Base-by-base conservation (phyloP, 2,797 vertebrate genomes). In the Mormyrus proboscirostris region DNA sequence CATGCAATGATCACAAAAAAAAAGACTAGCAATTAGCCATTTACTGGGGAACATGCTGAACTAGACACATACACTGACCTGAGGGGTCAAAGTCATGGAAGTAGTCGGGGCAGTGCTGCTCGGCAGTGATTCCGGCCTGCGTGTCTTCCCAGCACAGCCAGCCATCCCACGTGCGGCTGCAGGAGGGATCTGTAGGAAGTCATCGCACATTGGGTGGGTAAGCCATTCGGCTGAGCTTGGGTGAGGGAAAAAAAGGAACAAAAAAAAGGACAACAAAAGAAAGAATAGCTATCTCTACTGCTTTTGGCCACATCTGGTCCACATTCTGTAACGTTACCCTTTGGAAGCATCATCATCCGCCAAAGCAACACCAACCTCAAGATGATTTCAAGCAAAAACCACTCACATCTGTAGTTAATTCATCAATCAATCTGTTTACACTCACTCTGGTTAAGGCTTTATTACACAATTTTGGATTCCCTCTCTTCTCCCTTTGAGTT, bases 81-180 rank as follows among this genome's bases (percentile, higher is more conserved):
- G 97, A 97, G 2, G 98, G 97, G 92, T 99, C 98, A 90, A 99
- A 99, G 92, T 99, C 99, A 91, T 97, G 97, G 90, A 98, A 99
- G 92, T 99, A 99, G 93, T 99, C 98, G 0, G 99, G 98, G 88
- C 99, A 99, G 53, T 95, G 96, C 93, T 99, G 98, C 90, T 98
- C 97, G 0, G 97, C 95, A 8, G 94, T 94, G 0, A 96, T 91
- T 22, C 98, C 98, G 0, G 97, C 95, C 0, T 93, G 93, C 0
- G 96, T 97, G 88, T 98, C 97, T 0, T 96, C 97, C 99, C 99
- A 99, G 89, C 99, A 99, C 89, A 99, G 90, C 99, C 99, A 99
- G 0, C 99, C 99, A 5, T 99, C 99, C 99, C 99, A 99, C 0
- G 99, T 99, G 41, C 97, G 96, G 92, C 97, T 99, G 93, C 99